Conservation (phyloP, 2,797 vertebrate species). For the Rhynchonycteris naso region DNA sequence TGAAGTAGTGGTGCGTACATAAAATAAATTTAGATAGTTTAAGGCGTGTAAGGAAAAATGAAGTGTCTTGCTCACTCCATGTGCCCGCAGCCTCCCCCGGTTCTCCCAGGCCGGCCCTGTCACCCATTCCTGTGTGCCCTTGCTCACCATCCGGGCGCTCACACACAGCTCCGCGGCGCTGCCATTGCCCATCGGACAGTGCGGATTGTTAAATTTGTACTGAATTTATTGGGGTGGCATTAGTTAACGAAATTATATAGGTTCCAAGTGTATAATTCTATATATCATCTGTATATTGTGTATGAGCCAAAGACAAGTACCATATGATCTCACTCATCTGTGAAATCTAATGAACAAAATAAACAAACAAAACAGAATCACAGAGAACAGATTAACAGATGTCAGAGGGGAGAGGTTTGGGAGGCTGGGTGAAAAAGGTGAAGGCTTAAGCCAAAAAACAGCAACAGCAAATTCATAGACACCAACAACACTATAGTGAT, state of each 20-base stretch:
- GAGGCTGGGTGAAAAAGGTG: neutral
- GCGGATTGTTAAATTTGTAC: neutral
- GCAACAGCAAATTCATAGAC: neutral
- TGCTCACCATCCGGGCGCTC: rapidly evolving
- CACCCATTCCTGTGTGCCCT: neutral
- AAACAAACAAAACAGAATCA: neutral
- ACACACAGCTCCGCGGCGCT: neutral
- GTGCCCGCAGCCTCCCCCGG: rapidly evolving
- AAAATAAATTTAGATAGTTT: neutral
- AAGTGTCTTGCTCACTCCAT: neutral
- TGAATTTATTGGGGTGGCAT: neutral
- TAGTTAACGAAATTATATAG: neutral
- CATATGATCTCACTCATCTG: neutral
- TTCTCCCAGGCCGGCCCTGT: neutral
- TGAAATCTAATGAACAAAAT: neutral
- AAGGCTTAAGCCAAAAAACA: neutral
- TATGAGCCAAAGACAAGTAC: neutral
- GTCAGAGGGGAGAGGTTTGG: neutral
- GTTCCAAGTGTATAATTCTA: neutral
- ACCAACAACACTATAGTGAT: neutral
- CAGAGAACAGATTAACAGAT: neutral
- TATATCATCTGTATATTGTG: neutral
- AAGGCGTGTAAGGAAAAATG: neutral
- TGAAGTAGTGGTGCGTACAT: neutral
- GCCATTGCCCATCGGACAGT: rapidly evolving